Percentiles rank a stretch among this genome's conserved stretches.
These are phyloP conservation scores for Gobionotothen gibberifrons DNA, from an alignment of 2,797 vertebrate genomes.

Conservation along the genomic window DNA sequence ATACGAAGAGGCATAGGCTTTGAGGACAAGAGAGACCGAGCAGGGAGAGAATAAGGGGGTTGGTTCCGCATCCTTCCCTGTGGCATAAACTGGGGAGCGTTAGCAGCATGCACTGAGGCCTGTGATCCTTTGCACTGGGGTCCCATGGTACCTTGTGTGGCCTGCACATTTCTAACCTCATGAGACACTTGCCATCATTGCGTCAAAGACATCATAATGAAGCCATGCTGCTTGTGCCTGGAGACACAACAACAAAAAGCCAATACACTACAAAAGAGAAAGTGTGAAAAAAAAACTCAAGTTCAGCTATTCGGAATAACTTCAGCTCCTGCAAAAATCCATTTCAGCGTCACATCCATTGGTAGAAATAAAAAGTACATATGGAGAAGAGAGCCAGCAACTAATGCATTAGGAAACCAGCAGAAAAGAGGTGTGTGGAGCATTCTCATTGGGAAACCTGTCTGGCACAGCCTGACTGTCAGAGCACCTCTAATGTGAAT, in stretches of 20 bases:
- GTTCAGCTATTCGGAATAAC: slow-evolving; percentile 63
- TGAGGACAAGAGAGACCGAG: slow-evolving; percentile 73
- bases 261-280: slow-evolving; percentile 55
- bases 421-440: slow-evolving; percentile 60
- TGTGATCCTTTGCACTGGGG: slow-evolving; percentile 81
- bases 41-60: slow-evolving; percentile 65
- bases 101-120: slow-evolving; percentile 72
- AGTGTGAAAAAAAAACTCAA: slow-evolving; percentile 39
- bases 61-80: slow-evolving; percentile 72
- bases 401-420: slow-evolving; percentile 51
- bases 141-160: slow-evolving; percentile 78
- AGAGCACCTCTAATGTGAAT: slow-evolving; percentile 70
- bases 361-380: slow-evolving; percentile 33
- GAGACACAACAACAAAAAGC: slow-evolving; percentile 71
- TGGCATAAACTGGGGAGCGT: slow-evolving; percentile 73
- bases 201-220: slow-evolving; percentile 75
- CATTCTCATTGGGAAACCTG: slow-evolving; percentile 64
- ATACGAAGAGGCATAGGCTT: slow-evolving; percentile 73
- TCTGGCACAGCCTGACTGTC: slow-evolving; percentile 64
- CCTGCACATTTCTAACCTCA: slow-evolving; percentile 73
- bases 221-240: slow-evolving; percentile 65
- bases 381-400: slow-evolving; percentile 50
- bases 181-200: slow-evolving; percentile 68
- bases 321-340: slow-evolving; percentile 52
- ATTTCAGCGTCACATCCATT: slow-evolving; percentile 45